Percentiles rank a stretch among this genome's conserved stretches.
Conservation (phyloP, 2,113 vertebrate genomes). For the Acinonyx jubatus region DNA sequence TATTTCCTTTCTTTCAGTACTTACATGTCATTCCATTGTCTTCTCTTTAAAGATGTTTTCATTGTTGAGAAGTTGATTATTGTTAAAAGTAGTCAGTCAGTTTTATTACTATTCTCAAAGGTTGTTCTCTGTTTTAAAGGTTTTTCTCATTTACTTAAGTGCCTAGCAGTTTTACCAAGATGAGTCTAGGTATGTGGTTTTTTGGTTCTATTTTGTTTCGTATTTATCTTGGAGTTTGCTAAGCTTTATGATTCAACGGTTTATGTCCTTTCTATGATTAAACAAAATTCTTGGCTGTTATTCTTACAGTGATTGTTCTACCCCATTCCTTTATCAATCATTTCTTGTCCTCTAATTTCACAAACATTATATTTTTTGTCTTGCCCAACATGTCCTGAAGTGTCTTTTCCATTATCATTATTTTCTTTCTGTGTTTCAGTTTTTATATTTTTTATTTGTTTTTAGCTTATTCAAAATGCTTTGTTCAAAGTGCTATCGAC, state of each 20-base stretch:
- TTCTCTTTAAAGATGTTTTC: slow-evolving; percentile 15
- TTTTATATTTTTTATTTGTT: neutral
- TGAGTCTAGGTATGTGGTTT: neutral
- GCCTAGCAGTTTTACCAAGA: neutral
- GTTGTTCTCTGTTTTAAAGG: neutral
- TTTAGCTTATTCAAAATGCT: neutral
- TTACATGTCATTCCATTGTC: neutral
- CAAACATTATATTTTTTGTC: neutral
- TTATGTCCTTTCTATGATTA: neutral
- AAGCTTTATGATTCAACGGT: neutral
- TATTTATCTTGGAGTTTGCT: neutral
- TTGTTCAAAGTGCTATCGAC: neutral
- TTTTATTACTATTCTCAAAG: neutral
- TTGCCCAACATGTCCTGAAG: neutral
- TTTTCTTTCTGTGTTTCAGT: neutral
- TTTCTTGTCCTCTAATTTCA: neutral
- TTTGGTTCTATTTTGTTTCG: neutral
- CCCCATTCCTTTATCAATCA: accelerated
- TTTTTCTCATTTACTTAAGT: neutral
- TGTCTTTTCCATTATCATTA: neutral
- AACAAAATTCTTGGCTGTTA: neutral
- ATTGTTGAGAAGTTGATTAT: neutral
- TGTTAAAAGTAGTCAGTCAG: neutral
- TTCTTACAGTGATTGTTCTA: neutral
- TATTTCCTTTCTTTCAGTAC: neutral